These are phyloP conservation scores for Athalia cordata DNA, from an alignment of 2,888 invertebrate genomes.

Conservation along the genomic window DNA sequence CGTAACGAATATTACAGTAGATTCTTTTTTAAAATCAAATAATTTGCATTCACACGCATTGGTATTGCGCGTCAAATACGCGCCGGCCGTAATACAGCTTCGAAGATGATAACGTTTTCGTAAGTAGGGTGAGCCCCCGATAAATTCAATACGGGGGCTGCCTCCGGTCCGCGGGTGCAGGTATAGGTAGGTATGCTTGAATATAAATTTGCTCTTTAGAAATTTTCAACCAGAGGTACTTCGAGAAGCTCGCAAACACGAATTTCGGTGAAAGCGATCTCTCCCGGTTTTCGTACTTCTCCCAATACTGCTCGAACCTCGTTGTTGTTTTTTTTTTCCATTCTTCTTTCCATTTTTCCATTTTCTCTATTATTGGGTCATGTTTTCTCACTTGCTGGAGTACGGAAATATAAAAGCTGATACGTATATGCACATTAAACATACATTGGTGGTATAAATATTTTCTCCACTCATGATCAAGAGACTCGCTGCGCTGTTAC, in stretches of 20 bases:
- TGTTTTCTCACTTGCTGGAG: no score
- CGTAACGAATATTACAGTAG: background rate
- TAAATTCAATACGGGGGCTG: constrained; percentile 34
- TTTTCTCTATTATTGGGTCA: background rate
- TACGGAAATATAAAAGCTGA: no score
- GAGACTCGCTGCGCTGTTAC: no score
- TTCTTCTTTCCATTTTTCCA: background rate
- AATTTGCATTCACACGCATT: background rate
- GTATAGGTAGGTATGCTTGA: constrained; percentile 34
- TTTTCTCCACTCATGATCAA: no score
- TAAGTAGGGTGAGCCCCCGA: constrained; percentile 35
- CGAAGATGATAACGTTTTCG: constrained; percentile 34
- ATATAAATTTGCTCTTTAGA: constrained; percentile 42
- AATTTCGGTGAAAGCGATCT: constrained; percentile 32
- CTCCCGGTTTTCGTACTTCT: constrained; percentile 5
- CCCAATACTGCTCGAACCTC: background rate
- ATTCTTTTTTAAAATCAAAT: background rate
- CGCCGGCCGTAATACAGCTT: constrained; percentile 22
- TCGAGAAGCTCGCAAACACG: constrained; percentile 29
- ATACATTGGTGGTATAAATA: no score
- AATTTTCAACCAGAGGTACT: constrained; percentile 35
- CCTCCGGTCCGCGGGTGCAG: constrained; percentile 4
- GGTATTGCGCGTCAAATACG: constrained; percentile 12
- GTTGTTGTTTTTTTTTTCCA: constrained; percentile 3
- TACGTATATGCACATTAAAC: no score